Percentiles rank a stretch among this genome's conserved stretches.
phyloP scores from a whole-genome alignment of 2,797 vertebrate species.

The Typhlichthys eigenmanni region DNA sequence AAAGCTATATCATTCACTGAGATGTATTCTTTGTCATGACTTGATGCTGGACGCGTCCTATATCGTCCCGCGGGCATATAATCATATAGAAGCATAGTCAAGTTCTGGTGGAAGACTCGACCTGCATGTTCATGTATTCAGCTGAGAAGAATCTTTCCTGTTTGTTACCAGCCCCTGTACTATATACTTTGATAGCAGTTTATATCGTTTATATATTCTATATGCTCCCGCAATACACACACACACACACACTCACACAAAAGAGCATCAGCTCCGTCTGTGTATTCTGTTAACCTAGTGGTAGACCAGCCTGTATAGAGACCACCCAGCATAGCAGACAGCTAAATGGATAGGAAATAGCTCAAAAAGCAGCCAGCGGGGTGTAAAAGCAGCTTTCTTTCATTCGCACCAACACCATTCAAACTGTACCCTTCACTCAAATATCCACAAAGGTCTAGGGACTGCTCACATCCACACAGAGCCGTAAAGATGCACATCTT shows the following conservation, averaged over 20 bases:
- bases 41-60: not conserved
- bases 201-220: slow-evolving; percentile 32
- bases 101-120: not conserved
- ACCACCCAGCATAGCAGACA: slow-evolving; percentile 6
- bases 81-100: not conserved
- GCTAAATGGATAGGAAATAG: slow-evolving; percentile 39
- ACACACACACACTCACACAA: slow-evolving; percentile 6
- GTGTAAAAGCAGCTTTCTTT: slow-evolving; percentile 59
- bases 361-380: slow-evolving; percentile 43
- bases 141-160: slow-evolving; percentile 12
- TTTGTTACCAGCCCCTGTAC: slow-evolving; percentile 35
- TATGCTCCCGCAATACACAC: slow-evolving; percentile 20
- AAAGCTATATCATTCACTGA: not conserved
- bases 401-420: slow-evolving; percentile 39
- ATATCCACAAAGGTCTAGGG: slow-evolving; percentile 11
- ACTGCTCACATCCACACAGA: not conserved
- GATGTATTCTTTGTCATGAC: not conserved
- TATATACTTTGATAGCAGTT: slow-evolving; percentile 58
- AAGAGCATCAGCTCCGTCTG: slow-evolving; percentile 12
- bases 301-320: slow-evolving; percentile 16
- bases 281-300: slow-evolving; percentile 2
- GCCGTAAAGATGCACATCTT: too few species aligned
- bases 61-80: slow-evolving; percentile 1
- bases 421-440: slow-evolving; percentile 38
- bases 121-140: slow-evolving; percentile 42